Base-by-base conservation (phyloP, 2,113 vertebrate genomes). In the Elaphurus davidianus region DNA sequence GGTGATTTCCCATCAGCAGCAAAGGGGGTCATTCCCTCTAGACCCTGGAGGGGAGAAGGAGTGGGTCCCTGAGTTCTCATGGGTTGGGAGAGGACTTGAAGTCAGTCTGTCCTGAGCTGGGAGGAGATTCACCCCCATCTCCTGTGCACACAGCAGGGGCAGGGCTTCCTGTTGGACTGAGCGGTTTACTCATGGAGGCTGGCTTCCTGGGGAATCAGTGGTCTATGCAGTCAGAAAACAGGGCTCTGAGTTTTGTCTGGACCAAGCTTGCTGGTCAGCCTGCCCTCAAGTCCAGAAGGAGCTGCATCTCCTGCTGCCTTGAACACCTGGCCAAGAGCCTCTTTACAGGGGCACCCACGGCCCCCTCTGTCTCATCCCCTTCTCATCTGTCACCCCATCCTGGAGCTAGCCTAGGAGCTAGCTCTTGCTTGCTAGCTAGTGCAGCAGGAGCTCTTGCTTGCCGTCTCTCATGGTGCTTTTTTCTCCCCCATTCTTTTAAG, bases 401-500 rank as follows among this genome's bases (percentile, higher is more conserved):
- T n/a, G 5, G 17, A 79, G 28, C 33, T 14, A 2, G 76, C 87
- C 79, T 4, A 2, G 30, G 11, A 71, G 67, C n/a, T 36, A 40
- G n/a, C n/a, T 71, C n/a, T 71, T 40, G 64, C 19, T 36, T 71
- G 67, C 19, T 71, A 71, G n/a, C 17, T 23, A 40, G n/a, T 0
- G 0, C 3, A 33, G 5, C 10, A 30, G 17, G n/a, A 16, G 14
- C 54, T 57, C 59, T 30, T 59, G 0, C 2, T 30, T 1, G 5
- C 25, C 15, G 0, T 33, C 19, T 33, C 88, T 96, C 17, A 96
- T 62, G 0, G 3, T 36, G 82, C 3, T 90, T 95, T 87, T n/a
- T 96, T 94, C n/a, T 97, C 92, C 5, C 71, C 7, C 4, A 0
- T 98, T 97, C 92, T 97, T 97, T 98, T 67, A 97, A 99, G 99